phyloP scores from a whole-genome alignment of 2,797 vertebrate species.

The Melopsittacus undulatus region DNA sequence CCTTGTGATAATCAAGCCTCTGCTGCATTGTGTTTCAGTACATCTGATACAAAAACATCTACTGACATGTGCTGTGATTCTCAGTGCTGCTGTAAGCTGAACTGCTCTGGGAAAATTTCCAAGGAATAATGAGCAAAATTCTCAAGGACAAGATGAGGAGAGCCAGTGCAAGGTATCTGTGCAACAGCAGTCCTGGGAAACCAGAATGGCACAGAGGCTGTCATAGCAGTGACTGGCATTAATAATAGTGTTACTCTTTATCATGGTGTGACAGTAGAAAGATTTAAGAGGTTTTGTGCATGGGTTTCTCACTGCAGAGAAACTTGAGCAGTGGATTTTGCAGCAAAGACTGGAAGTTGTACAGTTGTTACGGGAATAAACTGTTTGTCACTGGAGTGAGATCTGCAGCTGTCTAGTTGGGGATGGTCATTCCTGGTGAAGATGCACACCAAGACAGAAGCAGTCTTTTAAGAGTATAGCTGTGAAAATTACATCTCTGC shows the following conservation, averaged over 20 bases:
- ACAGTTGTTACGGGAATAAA: not conserved
- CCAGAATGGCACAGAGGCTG: not conserved
- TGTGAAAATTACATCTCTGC: not conserved
- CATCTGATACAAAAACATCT: not conserved
- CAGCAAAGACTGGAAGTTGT: not conserved
- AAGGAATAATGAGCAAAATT: slow-evolving; percentile 16
- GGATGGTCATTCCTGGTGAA: not conserved
- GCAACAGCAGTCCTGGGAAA: not conserved
- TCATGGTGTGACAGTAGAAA: not conserved
- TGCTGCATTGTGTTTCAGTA: not conserved
- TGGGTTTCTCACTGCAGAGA: not conserved
- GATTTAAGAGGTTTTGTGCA: not conserved
- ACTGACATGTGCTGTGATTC: not conserved
- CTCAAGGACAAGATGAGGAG: slow-evolving; percentile 30
- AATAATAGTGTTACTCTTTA: not conserved
- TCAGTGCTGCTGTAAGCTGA: slow-evolving; percentile 18
- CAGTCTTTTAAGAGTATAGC: not conserved
- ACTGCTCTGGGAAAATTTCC: slow-evolving; percentile 36
- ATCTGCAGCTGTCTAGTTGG: not conserved
- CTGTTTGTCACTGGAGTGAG: not conserved
- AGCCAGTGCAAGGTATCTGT: not conserved
- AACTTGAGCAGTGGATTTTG: not conserved
- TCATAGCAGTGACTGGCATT: not conserved
- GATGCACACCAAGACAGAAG: not conserved
- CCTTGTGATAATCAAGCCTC: not conserved